Percentiles rank a stretch among this genome's conserved stretches.
Conservation (phyloP, 2,888 invertebrate species). For the Lapara coniferarum region DNA sequence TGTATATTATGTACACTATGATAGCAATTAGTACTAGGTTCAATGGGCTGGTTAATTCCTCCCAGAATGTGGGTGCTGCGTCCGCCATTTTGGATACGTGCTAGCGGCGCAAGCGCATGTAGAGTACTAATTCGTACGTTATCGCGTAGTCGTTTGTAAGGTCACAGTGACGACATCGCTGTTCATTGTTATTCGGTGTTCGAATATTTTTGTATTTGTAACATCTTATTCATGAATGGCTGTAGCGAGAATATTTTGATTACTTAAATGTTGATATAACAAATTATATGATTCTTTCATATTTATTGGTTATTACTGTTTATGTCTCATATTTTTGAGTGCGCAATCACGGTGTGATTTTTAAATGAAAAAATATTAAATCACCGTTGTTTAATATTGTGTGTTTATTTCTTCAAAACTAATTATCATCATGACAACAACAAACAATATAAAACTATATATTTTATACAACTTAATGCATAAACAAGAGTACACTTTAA, state of each 20-base stretch:
- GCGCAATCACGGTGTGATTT: no score
- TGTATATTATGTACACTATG: conserved; percentile 84
- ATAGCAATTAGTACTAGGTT: conserved; percentile 68
- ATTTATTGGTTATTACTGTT: neutral
- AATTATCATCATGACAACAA: no score
- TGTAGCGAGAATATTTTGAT: neutral
- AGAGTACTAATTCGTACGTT: conserved; percentile 43
- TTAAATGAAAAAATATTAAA: no score
- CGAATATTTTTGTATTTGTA: neutral
- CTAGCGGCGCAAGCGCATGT: conserved; percentile 43
- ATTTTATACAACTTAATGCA: no score
- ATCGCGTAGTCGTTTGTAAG: conserved; percentile 51
- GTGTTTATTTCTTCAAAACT: no score
- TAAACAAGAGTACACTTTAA: no score
- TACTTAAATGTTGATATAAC: no score
- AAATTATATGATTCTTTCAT: neutral
- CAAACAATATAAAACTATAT: no score
- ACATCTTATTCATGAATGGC: neutral
- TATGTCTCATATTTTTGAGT: no score
- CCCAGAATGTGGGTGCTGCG: conserved; percentile 65
- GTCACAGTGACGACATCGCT: conserved; percentile 38
- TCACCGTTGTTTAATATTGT: no score
- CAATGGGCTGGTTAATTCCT: conserved; percentile 73
- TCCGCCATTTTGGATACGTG: conserved; percentile 55
- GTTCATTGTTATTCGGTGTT: conserved; percentile 23